A percentile compares a stretch with the other conserved stretches of the same genome.
Conservation (phyloP, 1,140 invertebrate genomes). For the Monochamus saltuarius region DNA sequence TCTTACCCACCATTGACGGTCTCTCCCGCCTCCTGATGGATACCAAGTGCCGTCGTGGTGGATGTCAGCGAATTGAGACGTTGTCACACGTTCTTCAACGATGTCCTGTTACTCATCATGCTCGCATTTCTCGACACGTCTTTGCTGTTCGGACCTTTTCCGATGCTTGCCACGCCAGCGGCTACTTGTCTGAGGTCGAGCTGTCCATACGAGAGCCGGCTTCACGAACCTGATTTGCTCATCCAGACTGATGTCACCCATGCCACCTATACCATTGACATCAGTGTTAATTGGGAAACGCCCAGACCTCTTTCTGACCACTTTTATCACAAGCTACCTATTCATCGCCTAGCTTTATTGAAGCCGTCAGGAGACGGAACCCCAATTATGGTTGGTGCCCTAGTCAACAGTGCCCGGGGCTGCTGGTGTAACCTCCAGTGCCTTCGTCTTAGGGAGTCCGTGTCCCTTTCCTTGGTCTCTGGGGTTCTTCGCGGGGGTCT, state of each 20-base stretch:
- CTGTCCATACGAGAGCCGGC: too few relatives aligned
- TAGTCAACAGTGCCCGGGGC: too few relatives aligned
- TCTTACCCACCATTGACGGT: constrained; percentile 4
- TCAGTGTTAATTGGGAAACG: constrained; percentile 16
- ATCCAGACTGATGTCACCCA: not conserved
- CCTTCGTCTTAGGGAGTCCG: too few relatives aligned
- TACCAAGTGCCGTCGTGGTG: constrained; percentile 14
- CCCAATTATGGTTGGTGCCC: too few relatives aligned
- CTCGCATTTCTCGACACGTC: constrained; percentile 27
- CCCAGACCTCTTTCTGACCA: too few relatives aligned
- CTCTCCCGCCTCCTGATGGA: not conserved
- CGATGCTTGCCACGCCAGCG: not conserved
- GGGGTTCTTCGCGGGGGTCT: too few relatives aligned
- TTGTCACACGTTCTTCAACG: constrained; percentile 30
- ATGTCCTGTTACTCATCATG: constrained; percentile 22
- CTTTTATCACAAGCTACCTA: too few relatives aligned
- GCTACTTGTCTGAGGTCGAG: constrained; percentile 17
- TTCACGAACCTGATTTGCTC: too few relatives aligned
- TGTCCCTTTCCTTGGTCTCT: too few relatives aligned
- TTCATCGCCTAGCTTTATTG: too few relatives aligned
- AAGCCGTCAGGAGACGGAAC: too few relatives aligned
- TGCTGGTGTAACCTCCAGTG: too few relatives aligned
- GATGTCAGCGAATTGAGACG: constrained; percentile 18
- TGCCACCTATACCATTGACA: not conserved
- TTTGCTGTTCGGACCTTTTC: constrained; percentile 10